Base-by-base conservation (phyloP, 2,888 invertebrate species). In the Cybosia mesomella region DNA sequence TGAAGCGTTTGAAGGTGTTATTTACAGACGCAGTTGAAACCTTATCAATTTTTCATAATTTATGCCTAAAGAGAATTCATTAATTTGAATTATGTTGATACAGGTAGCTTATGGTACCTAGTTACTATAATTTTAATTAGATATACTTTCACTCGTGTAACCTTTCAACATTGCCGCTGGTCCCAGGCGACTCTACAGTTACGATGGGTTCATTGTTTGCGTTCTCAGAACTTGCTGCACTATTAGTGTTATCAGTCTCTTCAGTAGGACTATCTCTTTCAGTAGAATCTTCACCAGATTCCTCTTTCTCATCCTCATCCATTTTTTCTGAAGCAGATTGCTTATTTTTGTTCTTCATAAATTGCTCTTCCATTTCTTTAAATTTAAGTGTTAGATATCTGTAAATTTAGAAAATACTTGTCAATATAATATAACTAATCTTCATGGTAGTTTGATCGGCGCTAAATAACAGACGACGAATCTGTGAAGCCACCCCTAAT, bases 291-390 rank as follows among this genome's bases (percentile, higher is more conserved):
- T 88, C 87, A 66, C 76, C 82, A 22, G 89, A 89, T 75, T 84
- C 88, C 66, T 83, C 74, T 2, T 80, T 79, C 66, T 88, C 86
- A 67, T 80, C 83, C 73, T 90, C 88, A 70, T 89, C 89, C 9
- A 82, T 81, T 5, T 91, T 90, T 67, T 91, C 87, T 66, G 87
- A 70, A 1, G 78, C 83, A 1, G 76, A 77, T 64, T 89, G 85
- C 78, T 95, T 93, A 80, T 95, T 96, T 76, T 96, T 96, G 77
- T 97, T 97, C 83, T 96, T 96, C 69, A 96, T 96, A 92, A 97
- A 96, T 90, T 97, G 97, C 76, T 97, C 97, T 89, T 98, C 98
- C 97, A 98, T 97, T 91, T 98, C 98, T 93, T 97, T 97, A 86
- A 98, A 98, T 87, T 98, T 98, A 68, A 97, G 91, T 15, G 97